Evolutionary conservation across 2,113 vertebrate species (phyloP), one percentile per base, ranked within the genome.

Genomic region (Anarhynchus alexandrinus): DNA sequence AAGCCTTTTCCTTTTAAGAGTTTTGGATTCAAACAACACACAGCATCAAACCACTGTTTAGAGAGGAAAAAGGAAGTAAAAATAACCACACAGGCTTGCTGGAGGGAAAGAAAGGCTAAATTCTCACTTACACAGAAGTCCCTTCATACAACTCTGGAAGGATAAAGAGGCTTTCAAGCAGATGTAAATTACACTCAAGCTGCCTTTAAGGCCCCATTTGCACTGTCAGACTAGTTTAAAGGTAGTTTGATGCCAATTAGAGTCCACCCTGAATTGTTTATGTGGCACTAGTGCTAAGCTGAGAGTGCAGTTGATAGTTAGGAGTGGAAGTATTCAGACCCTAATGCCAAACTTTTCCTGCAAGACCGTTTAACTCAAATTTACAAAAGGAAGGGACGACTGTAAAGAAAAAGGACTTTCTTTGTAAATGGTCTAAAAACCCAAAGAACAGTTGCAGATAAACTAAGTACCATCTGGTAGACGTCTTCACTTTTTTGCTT

Each of bases 111-210:
- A 84, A 93, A 94, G 57, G 16, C 52, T 82, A 94, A 82, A 79
- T 82, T 96, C 93, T 91, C 88, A 71, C 76, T 95, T 88, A 92
- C 57, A 93, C 81, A 89, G 81, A 97, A 96, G 61, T 87, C 49
- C 88, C 86, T 97, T 95, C 88, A 93, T 91, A 87, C 36, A 88
- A 66, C 27, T 72, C 77, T 95, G 27, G 61, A 84, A 94, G 81
- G 74, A 94, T 95, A 96, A 97, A 97, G 66, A 84, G 59, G 78
- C 91, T 79, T 97, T 97, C 89, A 95, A 82, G 78, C 8, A 84
- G 89, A 92, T 94, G 94, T 91, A 94, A 97, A 96, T 97, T 94
- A 94, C 78, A 94, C 81, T 76, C 84, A 82, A 88, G 73, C 77
- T 61, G 91, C 81, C 86, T 93, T 94, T 89, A 95, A 89, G 82